These are phyloP conservation scores for Numida meleagris DNA, from an alignment of 2,113 vertebrate species.

Conservation along the genomic window DNA sequence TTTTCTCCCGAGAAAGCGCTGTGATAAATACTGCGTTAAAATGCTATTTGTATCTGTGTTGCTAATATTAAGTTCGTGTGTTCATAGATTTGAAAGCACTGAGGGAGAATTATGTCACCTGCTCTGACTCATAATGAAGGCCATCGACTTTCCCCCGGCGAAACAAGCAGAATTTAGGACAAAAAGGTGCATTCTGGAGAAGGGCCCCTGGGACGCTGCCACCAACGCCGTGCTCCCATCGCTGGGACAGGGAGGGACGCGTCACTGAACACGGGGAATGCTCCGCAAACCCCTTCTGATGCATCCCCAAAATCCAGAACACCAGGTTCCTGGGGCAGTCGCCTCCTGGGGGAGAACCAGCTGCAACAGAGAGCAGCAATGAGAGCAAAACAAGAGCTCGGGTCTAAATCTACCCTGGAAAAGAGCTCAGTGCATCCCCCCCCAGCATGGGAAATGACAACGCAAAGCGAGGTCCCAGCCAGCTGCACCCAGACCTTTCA, in stretches of 20 bases:
- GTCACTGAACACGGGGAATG: background rate
- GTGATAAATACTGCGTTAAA: conserved; percentile 66
- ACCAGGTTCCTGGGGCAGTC: background rate
- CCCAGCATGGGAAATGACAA: fast-evolving
- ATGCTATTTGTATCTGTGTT: conserved; percentile 64
- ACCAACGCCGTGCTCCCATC: background rate
- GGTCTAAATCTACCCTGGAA: background rate
- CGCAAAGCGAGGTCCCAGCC: background rate
- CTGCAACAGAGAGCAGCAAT: background rate
- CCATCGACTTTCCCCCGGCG: background rate
- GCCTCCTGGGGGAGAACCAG: background rate
- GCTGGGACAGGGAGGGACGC: background rate
- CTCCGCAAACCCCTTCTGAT: background rate
- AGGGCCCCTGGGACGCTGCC: background rate
- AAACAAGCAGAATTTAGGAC: background rate
- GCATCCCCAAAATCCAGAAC: background rate
- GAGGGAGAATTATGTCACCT: conserved; percentile 59
- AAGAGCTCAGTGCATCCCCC: background rate
- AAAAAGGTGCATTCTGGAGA: background rate
- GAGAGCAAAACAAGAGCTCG: fast-evolving
- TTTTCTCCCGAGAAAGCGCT: background rate
- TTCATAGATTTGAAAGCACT: conserved; percentile 41
- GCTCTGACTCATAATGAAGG: conserved; percentile 36
- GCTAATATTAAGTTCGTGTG: conserved; percentile 50
- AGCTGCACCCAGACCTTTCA: background rate